Conservation (phyloP, 2,797 vertebrate genomes). For the Sarcoramphus papa region DNA sequence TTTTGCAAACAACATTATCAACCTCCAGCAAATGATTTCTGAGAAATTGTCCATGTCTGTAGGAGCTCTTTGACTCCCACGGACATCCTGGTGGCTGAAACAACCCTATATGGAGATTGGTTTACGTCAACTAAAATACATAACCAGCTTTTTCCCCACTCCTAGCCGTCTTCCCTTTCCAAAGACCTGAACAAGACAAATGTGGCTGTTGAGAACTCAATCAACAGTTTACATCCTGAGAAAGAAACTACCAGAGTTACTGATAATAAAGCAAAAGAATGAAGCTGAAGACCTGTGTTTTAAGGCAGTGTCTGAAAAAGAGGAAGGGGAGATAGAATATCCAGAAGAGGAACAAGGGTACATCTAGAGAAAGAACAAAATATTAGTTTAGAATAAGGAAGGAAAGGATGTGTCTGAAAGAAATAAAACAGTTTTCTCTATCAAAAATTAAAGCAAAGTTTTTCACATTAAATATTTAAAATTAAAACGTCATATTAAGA, state of each 20-base stretch:
- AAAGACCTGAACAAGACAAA: background rate
- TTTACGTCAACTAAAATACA: background rate
- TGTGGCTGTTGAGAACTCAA: background rate
- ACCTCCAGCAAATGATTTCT: background rate
- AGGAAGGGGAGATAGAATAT: background rate
- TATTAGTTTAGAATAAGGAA: background rate
- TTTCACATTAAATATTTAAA: background rate
- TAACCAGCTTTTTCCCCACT: background rate
- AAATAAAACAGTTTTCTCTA: background rate
- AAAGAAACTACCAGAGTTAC: background rate
- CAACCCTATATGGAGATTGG: background rate
- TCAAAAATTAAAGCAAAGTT: background rate
- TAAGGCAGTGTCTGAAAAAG: background rate
- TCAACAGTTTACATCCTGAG: background rate
- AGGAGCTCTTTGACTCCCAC: background rate
- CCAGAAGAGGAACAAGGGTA: background rate
- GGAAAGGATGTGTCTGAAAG: background rate
- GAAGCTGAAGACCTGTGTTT: background rate
- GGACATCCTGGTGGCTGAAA: background rate
- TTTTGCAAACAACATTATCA: background rate
- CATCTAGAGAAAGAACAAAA: background rate
- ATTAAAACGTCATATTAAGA: background rate
- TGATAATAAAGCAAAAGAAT: background rate
- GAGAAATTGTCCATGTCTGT: background rate
- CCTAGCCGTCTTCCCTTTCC: background rate